phyloP scores from a whole-genome alignment of 2,888 invertebrate genomes.

The Acronicta leporina region DNA sequence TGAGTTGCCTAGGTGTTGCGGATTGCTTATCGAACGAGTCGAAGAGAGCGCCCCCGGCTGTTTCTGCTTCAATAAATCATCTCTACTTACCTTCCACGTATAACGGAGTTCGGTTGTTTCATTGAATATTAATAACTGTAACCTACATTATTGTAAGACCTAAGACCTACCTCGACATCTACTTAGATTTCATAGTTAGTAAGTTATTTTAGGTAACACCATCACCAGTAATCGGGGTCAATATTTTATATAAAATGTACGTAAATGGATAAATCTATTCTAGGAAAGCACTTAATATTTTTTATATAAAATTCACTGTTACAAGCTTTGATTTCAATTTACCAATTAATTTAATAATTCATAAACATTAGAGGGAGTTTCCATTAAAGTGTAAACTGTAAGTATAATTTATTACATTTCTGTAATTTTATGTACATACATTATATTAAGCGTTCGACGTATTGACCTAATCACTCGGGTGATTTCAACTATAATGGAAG shows the following conservation, averaged over 20 bases:
- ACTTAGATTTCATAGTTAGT: too few relatives aligned
- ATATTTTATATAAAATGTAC: too few relatives aligned
- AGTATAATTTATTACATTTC: background rate
- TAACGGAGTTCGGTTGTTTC: constrained; percentile 54
- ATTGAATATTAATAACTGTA: constrained; percentile 47
- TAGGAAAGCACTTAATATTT: background rate
- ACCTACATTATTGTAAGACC: constrained; percentile 15
- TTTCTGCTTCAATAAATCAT: constrained; percentile 55
- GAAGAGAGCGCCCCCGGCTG: constrained; percentile 38
- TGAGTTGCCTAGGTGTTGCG: constrained; percentile 59
- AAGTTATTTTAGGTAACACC: too few relatives aligned
- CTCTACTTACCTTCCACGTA: constrained; percentile 32
- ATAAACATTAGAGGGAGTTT: constrained; percentile 2
- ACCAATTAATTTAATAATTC: too few relatives aligned
- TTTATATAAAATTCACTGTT: background rate
- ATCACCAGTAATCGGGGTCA: too few relatives aligned
- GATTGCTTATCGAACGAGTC: constrained; percentile 29
- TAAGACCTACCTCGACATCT: too few relatives aligned
- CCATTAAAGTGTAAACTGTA: background rate
- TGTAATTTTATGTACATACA: too few relatives aligned
- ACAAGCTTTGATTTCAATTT: background rate
- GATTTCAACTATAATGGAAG: too few relatives aligned
- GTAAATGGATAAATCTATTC: constrained; percentile 1
- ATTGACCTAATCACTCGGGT: too few relatives aligned
- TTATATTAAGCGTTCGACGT: too few relatives aligned